Base-by-base conservation (phyloP, 1,140 invertebrate species). In the Carposina sasakii region DNA sequence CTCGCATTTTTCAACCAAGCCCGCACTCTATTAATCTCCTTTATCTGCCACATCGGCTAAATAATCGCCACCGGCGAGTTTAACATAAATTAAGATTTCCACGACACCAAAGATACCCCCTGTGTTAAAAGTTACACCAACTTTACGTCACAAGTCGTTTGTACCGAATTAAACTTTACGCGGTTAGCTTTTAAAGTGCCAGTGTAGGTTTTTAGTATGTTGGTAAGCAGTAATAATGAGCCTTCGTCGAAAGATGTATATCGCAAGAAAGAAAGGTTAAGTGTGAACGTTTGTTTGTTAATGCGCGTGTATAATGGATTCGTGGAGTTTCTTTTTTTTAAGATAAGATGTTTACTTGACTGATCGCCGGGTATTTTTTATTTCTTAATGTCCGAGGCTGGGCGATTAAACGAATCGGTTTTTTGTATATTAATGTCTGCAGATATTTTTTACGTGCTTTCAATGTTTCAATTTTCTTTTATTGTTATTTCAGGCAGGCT, bases 61-160 rank as follows among this genome's bases (percentile, higher is more conserved):
- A 76, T 81, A 77, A 81, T 78, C 73, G 70, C 63, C 59, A 54
- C 57, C 58, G 65, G 70, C 72, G 67, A 73, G 69, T 81, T 78
- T 78, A 74, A 78, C 77, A 81, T 81, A 81, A 78, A 81, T 81
- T 81, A 81, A 81, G 70, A 77, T 78, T 78, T 81, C 77, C 68
- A 72, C 73, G 64, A 78, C 75, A 81, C 73, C 71, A 72, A 63
- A 66, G 76, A 75, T 70, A 71, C 67, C 60, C 70, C 67, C 65
- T 67, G 69, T 57, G 58, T 60, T 70, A 56, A 62, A 62, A 52
- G 36, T 54, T 44, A 58, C 39, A 31, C 53, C 54, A 31, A 52
- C 16, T 20, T 37, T 39, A 26, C 15, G 47, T 43, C n/a, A n/a
- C 31, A 26, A 23, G 13, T 13, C 31, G 20, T 26, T 13, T 1